phyloP scores from a whole-genome alignment of 37 sponge, comb jelly and placozoan species.

The Petrosia ficiformis region DNA sequence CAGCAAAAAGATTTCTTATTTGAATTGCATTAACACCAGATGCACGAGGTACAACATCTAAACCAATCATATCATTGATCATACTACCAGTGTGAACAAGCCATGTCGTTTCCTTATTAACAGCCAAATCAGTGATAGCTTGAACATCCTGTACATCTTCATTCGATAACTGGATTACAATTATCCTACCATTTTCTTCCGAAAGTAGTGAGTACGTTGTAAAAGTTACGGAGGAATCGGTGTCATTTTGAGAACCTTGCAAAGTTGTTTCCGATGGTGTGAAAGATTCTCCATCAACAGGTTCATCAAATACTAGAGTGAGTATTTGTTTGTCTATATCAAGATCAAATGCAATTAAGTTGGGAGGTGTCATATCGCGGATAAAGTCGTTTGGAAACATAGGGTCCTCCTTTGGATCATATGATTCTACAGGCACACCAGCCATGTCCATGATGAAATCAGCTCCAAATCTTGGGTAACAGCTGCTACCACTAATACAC shows the following conservation, averaged over 20 bases:
- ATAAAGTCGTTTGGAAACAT: constrained; percentile 10
- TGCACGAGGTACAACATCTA: constrained; percentile 40
- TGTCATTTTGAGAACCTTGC: constrained; percentile 39
- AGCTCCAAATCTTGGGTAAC: constrained; percentile 56
- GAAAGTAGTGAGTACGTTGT: constrained; percentile 18
- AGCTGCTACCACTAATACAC: constrained; percentile 36
- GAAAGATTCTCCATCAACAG: constrained; percentile 46
- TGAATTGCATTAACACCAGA: constrained; percentile 62
- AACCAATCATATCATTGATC: constrained; percentile 48
- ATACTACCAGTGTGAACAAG: constrained; percentile 46
- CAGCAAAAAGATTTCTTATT: constrained; percentile 47
- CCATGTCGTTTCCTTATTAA: constrained; percentile 60
- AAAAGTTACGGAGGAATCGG: constrained; percentile 21
- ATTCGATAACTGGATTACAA: constrained; percentile 33
- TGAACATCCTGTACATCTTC: constrained; percentile 54
- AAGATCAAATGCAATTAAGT: constrained; percentile 70
- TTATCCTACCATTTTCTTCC: constrained; percentile 18
- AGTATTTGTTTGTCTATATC: constrained; percentile 63
- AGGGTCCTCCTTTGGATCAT: not conserved
- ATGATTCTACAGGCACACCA: constrained; percentile 54
- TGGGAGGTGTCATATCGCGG: constrained; percentile 53
- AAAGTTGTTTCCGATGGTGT: constrained; percentile 36
- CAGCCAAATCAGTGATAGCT: constrained; percentile 45
- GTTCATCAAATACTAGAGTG: constrained; percentile 74
- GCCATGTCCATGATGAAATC: constrained; percentile 74